Conservation (phyloP, 2,113 vertebrate genomes). For the Xiphias gladius region DNA sequence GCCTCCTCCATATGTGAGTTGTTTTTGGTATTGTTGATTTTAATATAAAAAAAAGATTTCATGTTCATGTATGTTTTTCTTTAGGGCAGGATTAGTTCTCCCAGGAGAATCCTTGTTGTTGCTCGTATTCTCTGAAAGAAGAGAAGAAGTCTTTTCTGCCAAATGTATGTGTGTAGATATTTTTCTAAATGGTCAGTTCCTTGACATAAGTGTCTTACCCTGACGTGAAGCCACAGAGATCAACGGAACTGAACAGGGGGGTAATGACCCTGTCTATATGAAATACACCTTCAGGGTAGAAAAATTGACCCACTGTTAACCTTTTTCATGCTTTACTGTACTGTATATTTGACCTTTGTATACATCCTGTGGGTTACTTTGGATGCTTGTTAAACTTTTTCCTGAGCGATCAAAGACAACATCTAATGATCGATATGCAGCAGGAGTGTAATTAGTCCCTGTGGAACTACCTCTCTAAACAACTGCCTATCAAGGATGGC, state of each 20-base stretch:
- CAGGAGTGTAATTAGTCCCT: slow-evolving; percentile 68
- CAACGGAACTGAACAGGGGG: neutral
- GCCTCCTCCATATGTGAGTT: too few species aligned
- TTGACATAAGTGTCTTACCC: neutral
- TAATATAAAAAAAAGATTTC: neutral
- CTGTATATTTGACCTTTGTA: slow-evolving; percentile 7
- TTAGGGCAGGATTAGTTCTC: neutral
- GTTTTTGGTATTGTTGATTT: neutral
- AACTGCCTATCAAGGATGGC: slow-evolving; percentile 37
- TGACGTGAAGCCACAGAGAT: slow-evolving; percentile 4
- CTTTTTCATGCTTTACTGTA: neutral
- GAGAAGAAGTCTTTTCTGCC: neutral
- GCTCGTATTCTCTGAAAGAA: neutral
- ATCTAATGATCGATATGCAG: slow-evolving; percentile 63
- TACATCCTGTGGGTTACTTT: neutral
- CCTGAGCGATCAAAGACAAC: slow-evolving; percentile 13
- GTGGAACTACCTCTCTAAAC: slow-evolving; percentile 56
- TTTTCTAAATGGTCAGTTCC: neutral
- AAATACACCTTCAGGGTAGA: neutral
- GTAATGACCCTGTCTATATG: slow-evolving; percentile 1
- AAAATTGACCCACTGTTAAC: neutral
- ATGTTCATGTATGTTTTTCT: neutral
- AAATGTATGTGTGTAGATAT: neutral
- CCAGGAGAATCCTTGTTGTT: neutral
- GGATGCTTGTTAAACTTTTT: slow-evolving; percentile 39